phyloP scores from a whole-genome alignment of 2,113 vertebrate genomes.

The Muntiacus reevesi region DNA sequence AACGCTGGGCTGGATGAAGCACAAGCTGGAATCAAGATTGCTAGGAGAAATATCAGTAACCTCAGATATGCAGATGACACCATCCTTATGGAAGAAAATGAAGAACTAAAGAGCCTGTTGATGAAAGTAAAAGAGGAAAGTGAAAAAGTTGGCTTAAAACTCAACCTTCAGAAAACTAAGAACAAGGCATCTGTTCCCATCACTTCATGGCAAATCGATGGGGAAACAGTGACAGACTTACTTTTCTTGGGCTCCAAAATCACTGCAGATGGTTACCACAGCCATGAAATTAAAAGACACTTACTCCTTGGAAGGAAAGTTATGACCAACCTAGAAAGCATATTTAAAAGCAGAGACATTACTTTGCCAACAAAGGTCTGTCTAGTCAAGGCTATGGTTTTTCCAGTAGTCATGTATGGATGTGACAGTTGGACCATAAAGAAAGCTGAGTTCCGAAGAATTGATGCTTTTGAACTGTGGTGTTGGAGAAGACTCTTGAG shows the following conservation, averaged over 20 bases:
- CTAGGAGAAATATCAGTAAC: background rate
- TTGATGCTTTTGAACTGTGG: background rate
- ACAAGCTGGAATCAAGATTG: background rate
- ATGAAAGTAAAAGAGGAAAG: background rate
- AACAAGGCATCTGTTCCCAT: background rate
- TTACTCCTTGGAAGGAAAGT: background rate
- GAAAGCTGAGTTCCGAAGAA: background rate
- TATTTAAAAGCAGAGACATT: background rate
- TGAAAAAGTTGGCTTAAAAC: too few relatives aligned
- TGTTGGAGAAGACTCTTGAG: background rate
- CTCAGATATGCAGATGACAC: background rate
- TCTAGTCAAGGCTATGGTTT: background rate
- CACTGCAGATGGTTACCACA: background rate
- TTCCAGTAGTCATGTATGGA: background rate
- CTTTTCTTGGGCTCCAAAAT: background rate
- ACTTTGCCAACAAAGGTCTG: background rate
- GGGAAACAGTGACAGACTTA: background rate
- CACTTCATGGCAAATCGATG: background rate
- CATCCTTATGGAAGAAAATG: background rate
- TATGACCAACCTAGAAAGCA: background rate
- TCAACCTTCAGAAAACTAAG: background rate
- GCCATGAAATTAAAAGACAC: background rate
- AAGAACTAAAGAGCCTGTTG: background rate
- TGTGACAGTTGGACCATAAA: background rate
- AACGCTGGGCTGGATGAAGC: background rate